Evolutionary conservation across 2,888 invertebrate genomes (phyloP).

Genomic region (Cinara cedri): DNA sequence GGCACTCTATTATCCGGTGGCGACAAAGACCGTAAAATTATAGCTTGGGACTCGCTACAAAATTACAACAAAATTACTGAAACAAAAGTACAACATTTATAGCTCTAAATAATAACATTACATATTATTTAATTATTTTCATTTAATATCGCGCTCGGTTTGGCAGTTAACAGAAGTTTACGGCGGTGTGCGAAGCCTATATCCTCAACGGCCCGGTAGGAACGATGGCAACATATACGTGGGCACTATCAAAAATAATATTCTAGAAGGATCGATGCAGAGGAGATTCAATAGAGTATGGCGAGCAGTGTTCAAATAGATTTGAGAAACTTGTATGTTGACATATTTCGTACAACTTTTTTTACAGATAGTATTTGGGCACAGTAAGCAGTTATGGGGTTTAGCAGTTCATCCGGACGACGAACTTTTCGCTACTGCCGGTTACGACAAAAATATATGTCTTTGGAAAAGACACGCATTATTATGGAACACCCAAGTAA

Average conservation of each 20-base stretch:
- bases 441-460: constrained; percentile 88
- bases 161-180: constrained; percentile 80
- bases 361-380: constrained; percentile 80
- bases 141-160: background rate
- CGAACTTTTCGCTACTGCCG: constrained; percentile 89
- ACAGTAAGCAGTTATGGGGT: constrained; percentile 85
- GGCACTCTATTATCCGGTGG: constrained; percentile 89
- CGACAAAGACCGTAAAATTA: constrained; percentile 86
- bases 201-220: constrained; percentile 84
- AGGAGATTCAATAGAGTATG: constrained; percentile 80
- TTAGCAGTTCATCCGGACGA: constrained; percentile 88
- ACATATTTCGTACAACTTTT: background rate
- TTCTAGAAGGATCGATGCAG: constrained; percentile 88
- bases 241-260: constrained; percentile 86
- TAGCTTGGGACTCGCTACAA: constrained; percentile 89
- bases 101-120: background rate
- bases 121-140: background rate
- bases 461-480: constrained; percentile 89
- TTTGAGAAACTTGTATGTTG: too few species aligned
- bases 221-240: constrained; percentile 91
- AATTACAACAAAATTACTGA: constrained; percentile 89
- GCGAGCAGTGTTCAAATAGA: background rate
- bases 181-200: constrained; percentile 88
- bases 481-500: constrained; percentile 83
- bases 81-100: constrained; percentile 72